These are phyloP conservation scores for Myotis planiceps DNA, from an alignment of 2,797 vertebrate species.

Conservation along the genomic window DNA sequence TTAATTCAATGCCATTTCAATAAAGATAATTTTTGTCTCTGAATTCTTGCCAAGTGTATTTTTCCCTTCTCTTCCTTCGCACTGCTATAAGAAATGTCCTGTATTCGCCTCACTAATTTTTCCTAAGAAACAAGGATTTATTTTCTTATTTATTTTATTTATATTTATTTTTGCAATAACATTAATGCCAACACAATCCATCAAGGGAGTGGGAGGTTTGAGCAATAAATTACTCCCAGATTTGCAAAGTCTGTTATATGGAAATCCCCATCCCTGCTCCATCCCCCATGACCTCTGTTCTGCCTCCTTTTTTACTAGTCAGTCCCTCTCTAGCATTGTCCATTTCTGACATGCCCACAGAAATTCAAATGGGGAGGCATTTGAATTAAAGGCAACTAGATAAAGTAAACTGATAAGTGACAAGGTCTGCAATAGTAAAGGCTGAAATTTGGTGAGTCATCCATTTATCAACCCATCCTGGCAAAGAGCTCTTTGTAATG, in stretches of 20 bases:
- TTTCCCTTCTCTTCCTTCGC: conserved; percentile 61
- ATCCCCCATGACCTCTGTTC: neutral
- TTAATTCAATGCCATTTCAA: conserved; percentile 73
- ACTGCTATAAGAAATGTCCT: conserved; percentile 62
- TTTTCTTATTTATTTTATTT: conserved; percentile 37
- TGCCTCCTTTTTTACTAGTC: neutral
- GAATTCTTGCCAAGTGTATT: conserved; percentile 80
- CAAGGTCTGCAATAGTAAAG: neutral
- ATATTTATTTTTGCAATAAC: neutral
- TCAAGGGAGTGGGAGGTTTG: conserved; percentile 47
- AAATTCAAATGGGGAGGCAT: neutral
- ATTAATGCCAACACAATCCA: conserved; percentile 58
- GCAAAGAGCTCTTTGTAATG: neutral
- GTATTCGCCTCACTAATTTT: conserved; percentile 76
- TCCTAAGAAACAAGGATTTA: conserved; percentile 74
- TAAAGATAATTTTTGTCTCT: conserved; percentile 79
- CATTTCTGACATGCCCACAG: neutral
- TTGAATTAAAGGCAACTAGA: neutral
- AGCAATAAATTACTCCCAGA: neutral
- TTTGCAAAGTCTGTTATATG: conserved; percentile 38
- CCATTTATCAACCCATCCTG: conserved; percentile 23
- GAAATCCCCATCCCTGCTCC: conserved; percentile 22
- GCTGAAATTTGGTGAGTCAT: neutral
- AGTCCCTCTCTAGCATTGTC: neutral
- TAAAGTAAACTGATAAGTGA: neutral